These are phyloP conservation scores for Ictalurus furcatus DNA, from an alignment of 2,113 vertebrate genomes.

Conservation along the genomic window DNA sequence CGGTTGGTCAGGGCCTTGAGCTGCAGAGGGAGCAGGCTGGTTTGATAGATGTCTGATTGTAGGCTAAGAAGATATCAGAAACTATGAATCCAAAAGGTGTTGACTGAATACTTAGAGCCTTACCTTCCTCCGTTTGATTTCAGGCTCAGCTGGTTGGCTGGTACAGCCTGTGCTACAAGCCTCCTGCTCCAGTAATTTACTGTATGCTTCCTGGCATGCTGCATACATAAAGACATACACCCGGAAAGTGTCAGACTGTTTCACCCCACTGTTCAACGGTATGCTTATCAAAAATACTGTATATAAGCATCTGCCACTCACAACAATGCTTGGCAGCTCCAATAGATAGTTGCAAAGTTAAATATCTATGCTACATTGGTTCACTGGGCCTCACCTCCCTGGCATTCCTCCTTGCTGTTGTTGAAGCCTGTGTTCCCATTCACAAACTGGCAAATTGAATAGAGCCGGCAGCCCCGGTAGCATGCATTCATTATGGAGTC, in stretches of 20 bases:
- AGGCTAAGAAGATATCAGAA: not conserved
- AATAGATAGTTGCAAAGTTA: constrained; percentile 8
- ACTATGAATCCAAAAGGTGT: not conserved
- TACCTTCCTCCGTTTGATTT: constrained; percentile 85
- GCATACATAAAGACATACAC: constrained; percentile 44
- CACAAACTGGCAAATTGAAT: constrained; percentile 97
- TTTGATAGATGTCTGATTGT: not conserved
- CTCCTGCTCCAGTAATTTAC: constrained; percentile 80
- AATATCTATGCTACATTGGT: not conserved
- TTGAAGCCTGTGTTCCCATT: constrained; percentile 86
- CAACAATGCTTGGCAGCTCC: constrained; percentile 52
- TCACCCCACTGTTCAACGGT: not conserved
- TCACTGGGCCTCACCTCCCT: constrained; percentile 78
- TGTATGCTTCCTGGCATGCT: constrained; percentile 95
- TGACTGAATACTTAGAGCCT: not conserved
- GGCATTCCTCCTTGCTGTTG: constrained; percentile 87
- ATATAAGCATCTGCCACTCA: constrained; percentile 52
- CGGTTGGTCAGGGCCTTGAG: constrained; percentile 74
- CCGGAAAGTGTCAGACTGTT: not conserved
- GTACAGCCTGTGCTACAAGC: constrained; percentile 86
- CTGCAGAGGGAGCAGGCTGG: constrained; percentile 48
- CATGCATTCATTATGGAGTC: constrained; percentile 90
- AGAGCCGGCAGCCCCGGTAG: constrained; percentile 93
- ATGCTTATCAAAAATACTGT: not conserved
- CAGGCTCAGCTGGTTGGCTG: constrained; percentile 81